Conservation (phyloP, 92 coral and sea anemone species). For the Montipora capitata region DNA sequence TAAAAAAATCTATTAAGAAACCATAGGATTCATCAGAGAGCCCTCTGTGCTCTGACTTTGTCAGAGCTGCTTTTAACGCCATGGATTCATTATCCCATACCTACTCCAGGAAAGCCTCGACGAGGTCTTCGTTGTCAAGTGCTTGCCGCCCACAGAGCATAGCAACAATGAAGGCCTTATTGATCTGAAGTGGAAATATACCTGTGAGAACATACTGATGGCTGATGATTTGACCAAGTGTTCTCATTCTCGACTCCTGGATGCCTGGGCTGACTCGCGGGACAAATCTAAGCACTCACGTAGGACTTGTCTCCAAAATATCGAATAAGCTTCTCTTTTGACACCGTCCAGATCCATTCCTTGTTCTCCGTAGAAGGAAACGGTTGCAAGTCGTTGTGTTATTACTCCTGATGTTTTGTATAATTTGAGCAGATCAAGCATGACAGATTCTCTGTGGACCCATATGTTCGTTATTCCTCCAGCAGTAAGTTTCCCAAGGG, state of each 20-base stretch:
- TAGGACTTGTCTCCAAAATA: background rate
- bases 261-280: slow-evolving; percentile 3
- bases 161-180: background rate
- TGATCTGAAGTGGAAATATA: slow-evolving; percentile 5
- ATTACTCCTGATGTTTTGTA: too few species aligned
- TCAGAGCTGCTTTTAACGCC: background rate
- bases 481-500: too few species aligned
- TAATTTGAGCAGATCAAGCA: background rate
- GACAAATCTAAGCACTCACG: background rate
- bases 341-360: too few species aligned
- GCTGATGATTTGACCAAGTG: background rate
- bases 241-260: background rate
- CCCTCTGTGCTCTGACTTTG: slow-evolving; percentile 8
- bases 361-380: too few species aligned
- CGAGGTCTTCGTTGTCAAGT: slow-evolving; percentile 1
- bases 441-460: too few species aligned
- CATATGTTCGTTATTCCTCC: too few species aligned
- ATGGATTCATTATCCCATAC: slow-evolving; percentile 5
- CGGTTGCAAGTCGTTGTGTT: too few species aligned
- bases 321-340: background rate
- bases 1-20: background rate
- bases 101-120: slow-evolving; percentile 17
- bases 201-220: background rate
- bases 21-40: slow-evolving; percentile 13
- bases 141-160: background rate